Evolutionary conservation across 2,113 vertebrate genomes (phyloP).

Genomic region (Xenopus tropicalis): UCB_Xtro_10.0 CM004447.2:114108501-114109000

Average conservation of each 20-base stretch:
- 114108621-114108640: too few species aligned
- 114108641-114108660: too few species aligned
- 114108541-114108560: too few species aligned
- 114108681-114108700: not conserved
- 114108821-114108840: not conserved
- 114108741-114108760: conserved; percentile 2
- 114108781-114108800: conserved; percentile 4
- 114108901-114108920: conserved; percentile 10
- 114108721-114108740: conserved; percentile 13
- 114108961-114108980: too few species aligned
- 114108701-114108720: conserved; percentile 6
- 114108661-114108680: not conserved
- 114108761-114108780: not conserved
- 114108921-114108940: too few species aligned
- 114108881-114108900: conserved; percentile 11
- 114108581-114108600: too few species aligned
- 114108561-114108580: too few species aligned
- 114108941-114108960: too few species aligned
- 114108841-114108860: conserved; percentile 1
- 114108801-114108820: conserved; percentile 2
- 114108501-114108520: too few species aligned
- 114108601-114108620: too few species aligned
- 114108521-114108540: too few species aligned
- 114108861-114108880: not conserved
- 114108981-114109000: too few species aligned